Base-by-base conservation (phyloP, 2,888 invertebrate genomes). In the Cyaniris semiargus region DNA sequence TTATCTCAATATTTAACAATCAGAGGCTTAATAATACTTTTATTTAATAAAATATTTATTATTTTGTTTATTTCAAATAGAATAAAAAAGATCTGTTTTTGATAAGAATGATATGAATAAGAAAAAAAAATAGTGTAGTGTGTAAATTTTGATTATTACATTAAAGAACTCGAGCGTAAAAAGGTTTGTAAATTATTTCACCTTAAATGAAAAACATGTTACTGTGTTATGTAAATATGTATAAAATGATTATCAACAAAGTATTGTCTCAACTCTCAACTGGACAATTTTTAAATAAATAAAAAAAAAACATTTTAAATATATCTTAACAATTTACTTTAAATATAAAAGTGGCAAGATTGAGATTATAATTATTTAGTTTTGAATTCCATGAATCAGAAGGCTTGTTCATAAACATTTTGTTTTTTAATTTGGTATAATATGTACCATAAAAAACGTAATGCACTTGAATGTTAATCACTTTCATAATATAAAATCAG, bases 401-500 rank as follows among this genome's bases (percentile, higher is more conserved):
- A 58, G 8, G 58, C 3, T 58, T 58, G n/a, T 58, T 21, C 8
- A 8, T n/a, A 58, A 21, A 58, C 8, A 58, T 3, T 8, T 8
- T 56, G 4, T 13, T 6, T 53, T 56, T 56, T 4, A 60, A 1
- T 60, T 8, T 23, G 23, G 23, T 44, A 44, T 23, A 23, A 60
- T 23, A 21, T 58, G 1, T 23, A 60, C 60, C n/a, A 8, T 58
- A 60, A 5, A 23, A 1, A 23, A 60, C 2, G 7, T 10, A 58
- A 58, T 58, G 7, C 38, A 38, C 21, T 21, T 58, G n/a, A 56
- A 60, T 66, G 13, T 21, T 44, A 34, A 38, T 21, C 34, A 71
- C 21, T 21, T 44, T 71, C 1, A 15, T 21, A 44, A 71, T 44
- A 38, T 44, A 71, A 71, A 70, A 21, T 71, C 71, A 71, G 71